Evolutionary conservation across 1,140 invertebrate genomes (phyloP), one percentile per base, ranked within the genome.

Genomic region (Aphaenogaster ashmeadi): DNA sequence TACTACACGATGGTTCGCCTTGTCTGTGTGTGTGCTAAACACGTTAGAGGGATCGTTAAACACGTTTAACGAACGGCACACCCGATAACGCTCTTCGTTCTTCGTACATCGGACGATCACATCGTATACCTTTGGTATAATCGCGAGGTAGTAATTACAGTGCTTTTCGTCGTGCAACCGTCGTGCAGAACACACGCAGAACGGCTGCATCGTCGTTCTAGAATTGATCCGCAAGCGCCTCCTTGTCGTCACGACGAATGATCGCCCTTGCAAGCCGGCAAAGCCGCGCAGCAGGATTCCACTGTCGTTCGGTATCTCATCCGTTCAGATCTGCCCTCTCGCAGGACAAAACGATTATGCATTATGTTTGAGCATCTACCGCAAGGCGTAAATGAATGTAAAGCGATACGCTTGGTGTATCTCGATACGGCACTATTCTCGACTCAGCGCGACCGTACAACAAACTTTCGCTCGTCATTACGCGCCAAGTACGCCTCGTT

Each of bases 111-210:
- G 62, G 86, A 84, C 27, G 62, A 83, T 80, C 47, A 89, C 50
- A 89, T 81, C 21, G 36, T 86, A 47, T 77, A 86, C 72, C 80
- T 91, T 91, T 91, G 90, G 87, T 89, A 87, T 89, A 54, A 74
- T 91, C 77, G 71, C 88, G 90, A 91, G 86, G 88, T 91, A 91
- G 64, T 41, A 72, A 84, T 74, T 74, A 69, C 27, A 72, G 33
- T 27, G 27, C 38, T 84, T 21, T 38, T 79, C 41, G 41, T 67
- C 33, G 38, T 75, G 44, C 60, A 88, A 86, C 15, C 18, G 52
- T 50, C 33, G n/a, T 15, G 13, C 27, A n/a, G 0, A 56, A 74
- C 13, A 38, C 13, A 18, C 18, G 54, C 58, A 6, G 38, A 1
- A 67, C n/a, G 36, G 38, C 36, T 33, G 33, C 21, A 72, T 38